These are phyloP conservation scores for Myotis brandtii DNA, from an alignment of 2,113 vertebrate species.

Conservation along the genomic window DNA sequence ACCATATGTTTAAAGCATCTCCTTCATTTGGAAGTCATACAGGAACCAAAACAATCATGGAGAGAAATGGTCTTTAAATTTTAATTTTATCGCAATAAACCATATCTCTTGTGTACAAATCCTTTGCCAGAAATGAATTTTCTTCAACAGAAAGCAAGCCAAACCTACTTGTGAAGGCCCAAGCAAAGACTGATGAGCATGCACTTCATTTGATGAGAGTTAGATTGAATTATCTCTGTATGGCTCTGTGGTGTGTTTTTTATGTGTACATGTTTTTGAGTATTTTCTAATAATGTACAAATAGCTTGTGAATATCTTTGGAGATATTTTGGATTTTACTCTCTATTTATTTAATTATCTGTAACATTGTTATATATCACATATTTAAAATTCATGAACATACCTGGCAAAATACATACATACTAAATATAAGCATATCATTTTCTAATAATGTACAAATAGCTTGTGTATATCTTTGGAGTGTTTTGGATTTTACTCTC, in stretches of 20 bases:
- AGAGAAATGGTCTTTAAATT: conserved; percentile 79
- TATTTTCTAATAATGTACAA: neutral
- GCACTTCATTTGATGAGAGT: conserved; percentile 42
- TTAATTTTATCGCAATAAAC: conserved; percentile 83
- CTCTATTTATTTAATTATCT: neutral
- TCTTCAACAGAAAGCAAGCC: conserved; percentile 65
- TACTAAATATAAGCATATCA: neutral
- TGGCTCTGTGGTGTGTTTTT: conserved; percentile 55
- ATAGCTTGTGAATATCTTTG: neutral
- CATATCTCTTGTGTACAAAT: conserved; percentile 65
- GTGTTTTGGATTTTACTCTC: neutral
- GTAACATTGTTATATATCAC: neutral
- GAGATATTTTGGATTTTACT: neutral
- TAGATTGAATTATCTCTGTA: conserved; percentile 65
- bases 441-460: neutral
- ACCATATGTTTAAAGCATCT: conserved; percentile 68
- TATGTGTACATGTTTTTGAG: conserved; percentile 22
- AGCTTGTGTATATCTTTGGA: neutral
- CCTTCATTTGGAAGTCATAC: conserved; percentile 65
- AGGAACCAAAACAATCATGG: conserved; percentile 68
- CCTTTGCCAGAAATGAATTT: conserved; percentile 74
- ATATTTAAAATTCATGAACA: neutral
- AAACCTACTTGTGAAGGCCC: conserved; percentile 77
- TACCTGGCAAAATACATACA: neutral
- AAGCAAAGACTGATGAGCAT: conserved; percentile 65